Evolutionary conservation across 92 coral and sea anemone genomes (phyloP).

Genomic region (Siderastrea siderea): DNA sequence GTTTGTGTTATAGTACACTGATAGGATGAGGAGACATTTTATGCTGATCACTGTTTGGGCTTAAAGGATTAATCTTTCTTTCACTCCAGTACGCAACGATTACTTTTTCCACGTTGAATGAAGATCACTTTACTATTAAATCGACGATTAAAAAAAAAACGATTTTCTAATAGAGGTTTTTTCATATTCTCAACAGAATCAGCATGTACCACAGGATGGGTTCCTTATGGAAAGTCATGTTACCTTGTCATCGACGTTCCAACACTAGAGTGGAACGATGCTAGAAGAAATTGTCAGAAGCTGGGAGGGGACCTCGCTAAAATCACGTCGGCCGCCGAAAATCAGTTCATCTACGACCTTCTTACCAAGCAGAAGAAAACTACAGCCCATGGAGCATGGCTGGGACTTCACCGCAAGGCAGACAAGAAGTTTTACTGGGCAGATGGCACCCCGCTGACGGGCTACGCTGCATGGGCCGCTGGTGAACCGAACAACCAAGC

Average conservation of each 20-base stretch:
- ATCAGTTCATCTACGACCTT: constrained; percentile 8
- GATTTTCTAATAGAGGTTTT: neutral
- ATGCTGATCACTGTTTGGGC: too few species aligned
- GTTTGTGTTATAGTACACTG: too few species aligned
- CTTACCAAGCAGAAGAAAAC: neutral
- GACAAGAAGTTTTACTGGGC: constrained; percentile 28
- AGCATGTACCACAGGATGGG: constrained; percentile 36
- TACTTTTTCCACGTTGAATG: too few species aligned
- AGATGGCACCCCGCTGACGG: constrained; percentile 16
- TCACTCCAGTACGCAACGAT: too few species aligned
- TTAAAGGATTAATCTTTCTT: too few species aligned
- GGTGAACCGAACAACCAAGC: neutral
- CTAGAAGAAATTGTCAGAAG: constrained; percentile 37
- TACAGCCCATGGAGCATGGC: neutral
- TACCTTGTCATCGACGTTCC: constrained; percentile 26
- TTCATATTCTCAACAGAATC: neutral
- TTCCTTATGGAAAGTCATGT: constrained; percentile 13
- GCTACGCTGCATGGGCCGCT: neutral
- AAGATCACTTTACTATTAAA: too few species aligned
- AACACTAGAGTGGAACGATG: constrained; percentile 16
- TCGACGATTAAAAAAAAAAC: too few species aligned
- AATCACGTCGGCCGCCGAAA: constrained; percentile 12
- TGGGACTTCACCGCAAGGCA: constrained; percentile 26
- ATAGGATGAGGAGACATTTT: too few species aligned
- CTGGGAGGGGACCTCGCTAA: constrained; percentile 42